A percentile compares a stretch with the other conserved stretches of the same genome.
Conservation (phyloP, 2,113 vertebrate species). For the Poicephalus meyeri region DNA sequence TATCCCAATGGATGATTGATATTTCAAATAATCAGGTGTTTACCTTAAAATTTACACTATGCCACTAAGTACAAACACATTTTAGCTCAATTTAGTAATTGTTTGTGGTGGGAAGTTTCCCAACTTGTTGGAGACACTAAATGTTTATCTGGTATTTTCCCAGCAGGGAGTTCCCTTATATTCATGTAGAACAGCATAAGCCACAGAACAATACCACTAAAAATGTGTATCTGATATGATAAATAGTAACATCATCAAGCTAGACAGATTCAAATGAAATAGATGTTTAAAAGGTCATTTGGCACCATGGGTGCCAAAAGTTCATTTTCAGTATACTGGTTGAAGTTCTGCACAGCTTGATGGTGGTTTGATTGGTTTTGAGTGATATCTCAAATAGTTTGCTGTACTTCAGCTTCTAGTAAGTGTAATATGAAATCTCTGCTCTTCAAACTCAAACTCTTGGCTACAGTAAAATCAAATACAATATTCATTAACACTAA, state of each 20-base stretch:
- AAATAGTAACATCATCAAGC: neutral
- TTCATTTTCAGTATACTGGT: neutral
- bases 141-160: neutral
- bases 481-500: neutral
- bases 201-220: neutral
- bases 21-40: neutral
- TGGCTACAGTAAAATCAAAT: neutral
- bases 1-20: neutral
- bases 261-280: neutral
- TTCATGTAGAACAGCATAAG: neutral
- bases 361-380: neutral
- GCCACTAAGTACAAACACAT: neutral
- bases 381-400: neutral
- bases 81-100: neutral
- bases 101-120: neutral
- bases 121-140: neutral
- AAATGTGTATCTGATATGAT: neutral
- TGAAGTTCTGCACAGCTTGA: neutral
- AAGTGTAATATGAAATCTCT: neutral
- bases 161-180: neutral
- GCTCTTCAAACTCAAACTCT: neutral
- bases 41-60: neutral
- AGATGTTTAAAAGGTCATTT: neutral
- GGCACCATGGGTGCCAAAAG: neutral
- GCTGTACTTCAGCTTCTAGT: neutral